Conservation (phyloP, 2,797 vertebrate species). For the Pipistrellus pipistrellus region DNA sequence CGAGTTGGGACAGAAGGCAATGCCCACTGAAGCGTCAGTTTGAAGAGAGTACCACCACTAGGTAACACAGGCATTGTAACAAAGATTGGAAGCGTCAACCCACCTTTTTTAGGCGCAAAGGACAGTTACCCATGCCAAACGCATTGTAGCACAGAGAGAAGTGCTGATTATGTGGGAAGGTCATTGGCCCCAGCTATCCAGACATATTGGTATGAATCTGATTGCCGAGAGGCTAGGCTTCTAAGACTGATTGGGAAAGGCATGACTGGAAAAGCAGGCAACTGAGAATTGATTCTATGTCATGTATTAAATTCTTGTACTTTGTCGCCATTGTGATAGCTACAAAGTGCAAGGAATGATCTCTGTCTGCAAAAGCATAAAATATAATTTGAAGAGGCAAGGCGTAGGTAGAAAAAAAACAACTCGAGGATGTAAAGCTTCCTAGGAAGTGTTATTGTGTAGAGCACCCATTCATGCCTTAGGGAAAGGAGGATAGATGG, state of each 20-base stretch:
- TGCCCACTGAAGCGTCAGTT: background rate
- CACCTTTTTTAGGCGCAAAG: background rate
- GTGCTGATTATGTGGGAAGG: background rate
- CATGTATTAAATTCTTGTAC: background rate
- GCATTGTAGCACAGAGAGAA: background rate
- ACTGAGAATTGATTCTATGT: conserved; percentile 4
- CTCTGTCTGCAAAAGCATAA: conserved; percentile 46
- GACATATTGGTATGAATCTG: background rate
- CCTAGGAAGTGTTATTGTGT: background rate
- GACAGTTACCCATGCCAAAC: background rate
- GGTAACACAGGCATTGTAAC: no score
- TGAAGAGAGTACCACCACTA: background rate
- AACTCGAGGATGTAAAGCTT: background rate
- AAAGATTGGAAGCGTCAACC: background rate
- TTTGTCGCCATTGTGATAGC: background rate
- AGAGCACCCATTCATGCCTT: background rate
- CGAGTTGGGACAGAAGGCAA: background rate
- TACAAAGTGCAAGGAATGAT: background rate
- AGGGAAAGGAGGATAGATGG: background rate
- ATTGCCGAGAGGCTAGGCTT: background rate
- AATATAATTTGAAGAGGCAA: conserved; percentile 21
- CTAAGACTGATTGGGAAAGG: background rate
- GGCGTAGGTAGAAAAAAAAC: background rate
- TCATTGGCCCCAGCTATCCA: background rate
- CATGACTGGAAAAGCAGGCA: background rate